Percentiles rank a stretch among this genome's conserved stretches.
These are phyloP conservation scores for Propsilocerus akamusi DNA, from an alignment of 1,140 invertebrate genomes.

Conservation along the genomic window DNA sequence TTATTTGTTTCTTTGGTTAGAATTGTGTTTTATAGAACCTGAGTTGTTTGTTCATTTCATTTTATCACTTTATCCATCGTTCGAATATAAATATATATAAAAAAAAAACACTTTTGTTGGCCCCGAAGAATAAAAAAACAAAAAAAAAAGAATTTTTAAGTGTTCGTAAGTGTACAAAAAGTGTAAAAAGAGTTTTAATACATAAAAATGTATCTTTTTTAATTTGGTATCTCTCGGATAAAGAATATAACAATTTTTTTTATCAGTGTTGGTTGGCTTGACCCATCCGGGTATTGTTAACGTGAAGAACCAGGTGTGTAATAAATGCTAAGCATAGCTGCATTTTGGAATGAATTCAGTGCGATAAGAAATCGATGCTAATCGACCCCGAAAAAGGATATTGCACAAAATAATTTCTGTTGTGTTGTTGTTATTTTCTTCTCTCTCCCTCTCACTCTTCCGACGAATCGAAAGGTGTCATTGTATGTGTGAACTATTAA, in stretches of 20 bases:
- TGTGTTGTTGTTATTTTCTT: too few relatives aligned
- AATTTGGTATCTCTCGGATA: background rate
- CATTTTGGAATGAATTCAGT: background rate
- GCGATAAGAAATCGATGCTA: background rate
- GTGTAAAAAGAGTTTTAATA: too few relatives aligned
- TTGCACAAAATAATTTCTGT: background rate
- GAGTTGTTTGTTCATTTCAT: background rate
- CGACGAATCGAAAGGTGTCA: background rate
- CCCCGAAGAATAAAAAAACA: background rate
- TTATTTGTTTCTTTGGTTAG: background rate
- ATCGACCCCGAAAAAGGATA: background rate
- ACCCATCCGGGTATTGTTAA: background rate
- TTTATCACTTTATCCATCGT: too few relatives aligned
- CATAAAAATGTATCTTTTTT: background rate
- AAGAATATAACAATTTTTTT: background rate
- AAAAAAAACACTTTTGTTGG: background rate
- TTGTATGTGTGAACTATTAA: background rate
- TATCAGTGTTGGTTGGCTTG: slow-evolving; percentile 2
- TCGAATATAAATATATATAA: background rate
- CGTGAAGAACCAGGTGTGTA: background rate
- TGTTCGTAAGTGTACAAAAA: background rate
- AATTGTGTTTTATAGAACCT: background rate
- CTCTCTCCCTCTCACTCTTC: too few relatives aligned
- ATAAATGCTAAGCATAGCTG: background rate
- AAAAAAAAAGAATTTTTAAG: background rate